Base-by-base conservation (phyloP, 2,888 invertebrate species). In the Harpalus rubripes region DNA sequence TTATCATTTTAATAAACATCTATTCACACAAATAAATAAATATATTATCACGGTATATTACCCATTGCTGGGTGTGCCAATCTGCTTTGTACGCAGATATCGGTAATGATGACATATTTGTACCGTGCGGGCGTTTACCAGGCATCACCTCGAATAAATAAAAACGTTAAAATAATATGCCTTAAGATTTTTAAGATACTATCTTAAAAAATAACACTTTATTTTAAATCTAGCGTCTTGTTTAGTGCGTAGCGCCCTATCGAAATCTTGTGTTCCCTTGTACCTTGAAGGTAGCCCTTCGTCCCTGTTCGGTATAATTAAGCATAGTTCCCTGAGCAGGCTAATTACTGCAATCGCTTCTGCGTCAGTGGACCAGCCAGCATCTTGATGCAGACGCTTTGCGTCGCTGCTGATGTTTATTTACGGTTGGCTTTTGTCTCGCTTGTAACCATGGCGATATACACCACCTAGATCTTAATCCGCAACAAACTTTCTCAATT, bases 311-410 rank as follows among this genome's bases (percentile, higher is more conserved):
- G 32, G 68, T 68, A 68, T 68, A 68, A 68, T 68, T 68, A 68
- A 68, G 26, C 32, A 68, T 68, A 22, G 68, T 68, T 68, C 26
- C 32, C 22, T 68, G 68, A 68, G 68, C 68, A 68, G 26, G 22
- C 68, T 68, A 68, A 68, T 68, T 68, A 68, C 68, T 32, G 68
- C 18, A 68, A 68, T 68, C 32, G 68, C 68, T 68, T 68, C 32
- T 32, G 32, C 68, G 68, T 68, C 68, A 68, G 18, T 22, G 61
- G 61, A 26, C 68, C 32, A 68, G 10, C n/a, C 68, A 22, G 68
- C 32, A 15, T 26, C 26, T 22, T 68, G 22, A 68, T 26, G 68
- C 68, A 2, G 16, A 61, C 22, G 61, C 61, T 68, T 68, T 68
- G 32, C 18, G 18, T 10, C 68, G 22, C 32, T 68, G n/a, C n/a